These are phyloP conservation scores for Serinus canaria DNA, from an alignment of 2,113 vertebrate species.

Conservation along the genomic window DNA sequence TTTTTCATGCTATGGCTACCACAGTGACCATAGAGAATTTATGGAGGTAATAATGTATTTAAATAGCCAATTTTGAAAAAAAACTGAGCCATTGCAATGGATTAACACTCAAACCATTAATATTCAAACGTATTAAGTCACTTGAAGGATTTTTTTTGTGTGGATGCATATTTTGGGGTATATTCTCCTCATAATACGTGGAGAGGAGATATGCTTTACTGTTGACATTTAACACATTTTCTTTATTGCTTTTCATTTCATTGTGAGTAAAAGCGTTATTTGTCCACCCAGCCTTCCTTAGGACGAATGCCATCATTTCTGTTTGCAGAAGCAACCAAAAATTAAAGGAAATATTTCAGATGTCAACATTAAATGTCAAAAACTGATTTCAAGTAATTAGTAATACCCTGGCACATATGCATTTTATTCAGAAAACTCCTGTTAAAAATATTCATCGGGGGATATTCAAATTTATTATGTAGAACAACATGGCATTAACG, in stretches of 20 bases:
- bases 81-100: neutral
- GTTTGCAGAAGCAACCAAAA: constrained; percentile 48
- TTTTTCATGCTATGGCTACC: constrained; percentile 39
- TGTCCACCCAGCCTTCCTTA: constrained; percentile 48
- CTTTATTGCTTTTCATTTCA: constrained; percentile 61
- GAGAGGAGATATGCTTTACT: constrained; percentile 44
- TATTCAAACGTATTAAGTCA: constrained; percentile 45
- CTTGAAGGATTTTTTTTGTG: constrained; percentile 29
- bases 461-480: constrained; percentile 63
- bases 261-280: constrained; percentile 48
- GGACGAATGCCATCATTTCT: constrained; percentile 31
- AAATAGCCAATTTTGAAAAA: constrained; percentile 38
- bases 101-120: constrained; percentile 45
- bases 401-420: neutral
- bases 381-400: constrained; percentile 50
- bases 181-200: constrained; percentile 35
- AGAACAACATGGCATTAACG: constrained; percentile 55
- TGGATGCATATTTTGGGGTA: constrained; percentile 11
- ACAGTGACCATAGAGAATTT: constrained; percentile 46
- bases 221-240: constrained; percentile 58
- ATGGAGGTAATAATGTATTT: constrained; percentile 32
- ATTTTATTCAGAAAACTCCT: constrained; percentile 49
- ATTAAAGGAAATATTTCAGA: constrained; percentile 64
- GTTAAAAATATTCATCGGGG: constrained; percentile 45
- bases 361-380: constrained; percentile 50